phyloP scores from a whole-genome alignment of 2,888 invertebrate genomes.

The Mythimna impura region DNA sequence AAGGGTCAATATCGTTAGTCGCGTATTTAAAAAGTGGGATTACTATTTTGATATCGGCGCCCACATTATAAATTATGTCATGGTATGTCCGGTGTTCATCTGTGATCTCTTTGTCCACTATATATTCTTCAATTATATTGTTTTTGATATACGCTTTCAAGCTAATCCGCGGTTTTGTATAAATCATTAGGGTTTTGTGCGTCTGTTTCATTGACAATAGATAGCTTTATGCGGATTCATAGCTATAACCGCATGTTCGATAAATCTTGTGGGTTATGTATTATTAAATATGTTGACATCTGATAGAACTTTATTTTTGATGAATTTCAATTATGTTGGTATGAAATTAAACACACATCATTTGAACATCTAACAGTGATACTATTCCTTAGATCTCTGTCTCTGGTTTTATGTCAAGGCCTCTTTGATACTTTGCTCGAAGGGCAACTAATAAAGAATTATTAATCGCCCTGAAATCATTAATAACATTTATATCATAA shows the following conservation, averaged over 20 bases:
- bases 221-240: constrained; percentile 76
- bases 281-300: constrained; percentile 51
- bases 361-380: constrained; percentile 41
- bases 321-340: constrained; percentile 46
- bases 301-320: constrained; percentile 40
- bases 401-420: constrained; percentile 53
- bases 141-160: constrained; percentile 77
- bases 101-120: constrained; percentile 83
- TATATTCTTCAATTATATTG: constrained; percentile 75
- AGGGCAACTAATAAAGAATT: constrained; percentile 43
- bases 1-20: constrained; percentile 77
- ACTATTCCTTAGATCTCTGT: constrained; percentile 41
- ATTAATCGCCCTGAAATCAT: constrained; percentile 9
- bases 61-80: constrained; percentile 86
- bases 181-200: constrained; percentile 68
- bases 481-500: constrained; percentile 55
- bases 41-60: constrained; percentile 86
- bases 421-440: constrained; percentile 24
- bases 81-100: constrained; percentile 87
- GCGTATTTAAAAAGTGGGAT: constrained; percentile 68
- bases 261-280: constrained; percentile 42
- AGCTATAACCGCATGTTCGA: constrained; percentile 36
- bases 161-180: constrained; percentile 75
- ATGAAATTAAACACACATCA: constrained; percentile 37
- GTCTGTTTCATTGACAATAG: constrained; percentile 74